Base-by-base conservation (phyloP, 1,140 invertebrate genomes). In the Rhagoletis pomonella region DNA sequence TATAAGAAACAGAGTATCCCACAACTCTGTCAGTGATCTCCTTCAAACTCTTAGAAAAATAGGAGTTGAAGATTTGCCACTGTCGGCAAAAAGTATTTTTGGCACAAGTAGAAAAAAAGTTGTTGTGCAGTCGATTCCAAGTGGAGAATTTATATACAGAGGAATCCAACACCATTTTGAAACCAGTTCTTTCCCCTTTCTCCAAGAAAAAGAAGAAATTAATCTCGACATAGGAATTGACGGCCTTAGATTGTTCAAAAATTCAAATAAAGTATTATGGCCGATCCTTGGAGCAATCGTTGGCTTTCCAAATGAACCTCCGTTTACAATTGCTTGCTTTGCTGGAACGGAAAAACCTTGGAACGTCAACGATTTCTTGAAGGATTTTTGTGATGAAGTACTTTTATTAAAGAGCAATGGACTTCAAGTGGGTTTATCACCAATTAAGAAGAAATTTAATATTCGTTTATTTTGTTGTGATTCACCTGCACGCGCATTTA, bases 141-240 rank as follows among this genome's bases (percentile, higher is more conserved):
- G 62, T 5, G n/a, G n/a, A 19, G 4, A 1, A n/a, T 64, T 64
- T 64, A 6, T n/a, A 64, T 64, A 19, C 19, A 64, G n/a, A 64
- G n/a, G 62, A 64, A 64, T 64, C 9, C n/a, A 64, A 64, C 10
- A 64, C 29, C 62, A 64, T 64, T 64, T 64, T 62, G 62, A 19
- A 19, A 64, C n/a, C 6, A 64, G 29, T 29, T 17, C 17, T 5
- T 62, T 62, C 19, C 17, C 17, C 19, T 6, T n/a, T 5, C 60
- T 62, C 19, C 0, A 62, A 62, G 6, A 62, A n/a, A 19, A 64
- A 5, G 5, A 29, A 6, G 29, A 64, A 1, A 64, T 29, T 64
- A 19, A 19, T 29, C 29, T 29, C 29, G 29, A 29, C 29, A 29
- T 29, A 29, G 29, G 29, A 29, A 29, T 29, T 29, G 29, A 29